These are phyloP conservation scores for Montipora foliosa DNA, from an alignment of 64 coral and sea anemone species.

Conservation along the genomic window DNA sequence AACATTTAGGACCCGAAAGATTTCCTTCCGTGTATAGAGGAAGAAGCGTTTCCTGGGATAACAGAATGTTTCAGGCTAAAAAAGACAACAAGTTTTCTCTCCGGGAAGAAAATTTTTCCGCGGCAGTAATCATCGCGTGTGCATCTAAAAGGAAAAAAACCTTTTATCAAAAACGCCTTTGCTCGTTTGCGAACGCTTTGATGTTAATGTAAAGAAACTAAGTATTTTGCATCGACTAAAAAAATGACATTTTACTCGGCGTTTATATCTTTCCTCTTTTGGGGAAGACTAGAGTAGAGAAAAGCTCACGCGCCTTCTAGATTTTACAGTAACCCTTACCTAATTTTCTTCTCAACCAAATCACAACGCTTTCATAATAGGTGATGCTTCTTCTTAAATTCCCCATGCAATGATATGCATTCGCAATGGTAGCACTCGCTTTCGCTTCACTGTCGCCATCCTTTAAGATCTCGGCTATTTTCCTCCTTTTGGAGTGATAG, in stretches of 20 bases:
- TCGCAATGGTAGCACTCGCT: constrained; percentile 67
- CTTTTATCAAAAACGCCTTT: background rate
- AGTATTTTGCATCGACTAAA: no score
- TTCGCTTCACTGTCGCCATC: constrained; percentile 76
- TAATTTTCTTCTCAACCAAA: constrained; percentile 83
- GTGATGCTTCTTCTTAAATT: constrained; percentile 71
- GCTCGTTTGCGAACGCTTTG: background rate
- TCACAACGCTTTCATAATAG: constrained; percentile 83
- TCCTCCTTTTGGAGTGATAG: constrained; percentile 71
- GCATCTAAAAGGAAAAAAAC: no score
- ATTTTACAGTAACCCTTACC: constrained; percentile 34
- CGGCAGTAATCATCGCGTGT: no score
- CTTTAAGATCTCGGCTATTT: constrained; percentile 60
- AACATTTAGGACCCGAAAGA: no score
- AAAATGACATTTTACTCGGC: no score
- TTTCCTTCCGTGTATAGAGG: no score
- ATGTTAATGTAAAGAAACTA: no score
- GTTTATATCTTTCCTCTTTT: no score
- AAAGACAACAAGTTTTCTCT: no score
- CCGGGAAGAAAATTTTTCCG: no score
- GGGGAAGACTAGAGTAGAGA: background rate
- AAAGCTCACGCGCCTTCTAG: background rate
- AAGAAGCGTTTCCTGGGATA: no score
- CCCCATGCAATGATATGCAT: constrained; percentile 62
- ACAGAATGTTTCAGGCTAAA: no score